Conservation (phyloP, 2,113 vertebrate genomes). For the Etheostoma cragini region DNA sequence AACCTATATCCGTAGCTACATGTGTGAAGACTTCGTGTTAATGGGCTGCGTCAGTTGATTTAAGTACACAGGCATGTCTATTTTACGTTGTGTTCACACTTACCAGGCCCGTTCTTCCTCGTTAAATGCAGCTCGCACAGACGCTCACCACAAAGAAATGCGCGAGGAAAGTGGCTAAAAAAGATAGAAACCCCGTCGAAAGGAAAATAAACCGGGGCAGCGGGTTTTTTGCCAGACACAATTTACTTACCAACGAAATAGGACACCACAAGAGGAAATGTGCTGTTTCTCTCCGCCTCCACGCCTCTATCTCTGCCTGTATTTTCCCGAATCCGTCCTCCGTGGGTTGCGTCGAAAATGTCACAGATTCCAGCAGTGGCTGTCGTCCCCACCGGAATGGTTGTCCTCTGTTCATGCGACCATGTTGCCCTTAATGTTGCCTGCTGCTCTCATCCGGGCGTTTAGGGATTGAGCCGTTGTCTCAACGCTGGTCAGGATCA, state of each 20-base stretch:
- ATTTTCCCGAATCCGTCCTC: conserved; percentile 57
- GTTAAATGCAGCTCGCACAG: neutral
- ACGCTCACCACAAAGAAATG: conserved; percentile 41
- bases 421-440: conserved; percentile 65
- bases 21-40: neutral
- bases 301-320: conserved; percentile 57
- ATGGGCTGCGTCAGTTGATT: conserved; percentile 14
- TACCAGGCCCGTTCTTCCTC: conserved; percentile 56
- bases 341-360: conserved; percentile 68
- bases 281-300: conserved; percentile 51
- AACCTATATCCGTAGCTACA: too few relatives aligned
- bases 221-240: conserved; percentile 25
- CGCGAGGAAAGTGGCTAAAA: conserved; percentile 23
- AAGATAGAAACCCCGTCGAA: neutral
- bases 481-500: conserved; percentile 61
- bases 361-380: conserved; percentile 72
- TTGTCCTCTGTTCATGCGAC: conserved; percentile 62
- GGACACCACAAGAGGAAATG: conserved; percentile 59
- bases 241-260: conserved; percentile 77
- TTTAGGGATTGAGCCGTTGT: conserved; percentile 59
- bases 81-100: conserved; percentile 37
- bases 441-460: conserved; percentile 75
- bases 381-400: conserved; percentile 14
- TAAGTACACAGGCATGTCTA: neutral
- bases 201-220: conserved; percentile 13